Evolutionary conservation across 2,113 vertebrate species (phyloP), one percentile per base, ranked within the genome.

Genomic region (Vidua chalybeata): DNA sequence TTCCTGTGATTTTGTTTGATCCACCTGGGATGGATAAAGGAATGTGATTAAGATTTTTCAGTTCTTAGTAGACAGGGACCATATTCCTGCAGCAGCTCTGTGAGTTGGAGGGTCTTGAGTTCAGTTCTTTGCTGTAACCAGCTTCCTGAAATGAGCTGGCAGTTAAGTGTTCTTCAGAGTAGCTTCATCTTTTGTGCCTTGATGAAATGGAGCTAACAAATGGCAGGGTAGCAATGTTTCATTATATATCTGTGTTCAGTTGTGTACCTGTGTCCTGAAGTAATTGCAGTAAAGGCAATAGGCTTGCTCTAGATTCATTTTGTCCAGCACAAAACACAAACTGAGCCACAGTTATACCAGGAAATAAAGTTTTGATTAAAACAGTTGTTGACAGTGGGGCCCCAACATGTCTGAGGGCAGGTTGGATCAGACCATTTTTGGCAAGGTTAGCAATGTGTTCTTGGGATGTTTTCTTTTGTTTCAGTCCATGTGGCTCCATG

Each of bases 391-490:
- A 86, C 84, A 86, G 55, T 26, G 48, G 27, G 72, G 72, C 82
- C 84, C 55, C 55, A n/a, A 39, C 28, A 22, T 49, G 43, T 88
- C 82, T 90, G 9, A 89, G 55, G 52, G 45, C 91, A 94, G 83
- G 76, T 92, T 93, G 89, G 93, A 93, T 92, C 86, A 84, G 73
- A 88, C 68, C 35, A 6, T 48, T 96, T 95, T 94, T 96, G 92
- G 94, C 90, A 94, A 74, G 17, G 61, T 75, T 95, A 74, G 39
- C 48, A 33, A 37, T 78, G 20, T 84, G 45, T 84, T 95, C 66
- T 84, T 86, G 93, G 84, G 92, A 92, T 56, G 11, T 89, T 93
- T 81, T 81, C 92, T 93, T 96, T 96, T 95, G 95, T 96, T 95
- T 94, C 79, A 68, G n/a, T 92, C 68, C 76, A 89, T 28, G 1